These are phyloP conservation scores for Drosophila teissieri DNA, from an alignment of 1,140 invertebrate species.

Conservation along the genomic window DNA sequence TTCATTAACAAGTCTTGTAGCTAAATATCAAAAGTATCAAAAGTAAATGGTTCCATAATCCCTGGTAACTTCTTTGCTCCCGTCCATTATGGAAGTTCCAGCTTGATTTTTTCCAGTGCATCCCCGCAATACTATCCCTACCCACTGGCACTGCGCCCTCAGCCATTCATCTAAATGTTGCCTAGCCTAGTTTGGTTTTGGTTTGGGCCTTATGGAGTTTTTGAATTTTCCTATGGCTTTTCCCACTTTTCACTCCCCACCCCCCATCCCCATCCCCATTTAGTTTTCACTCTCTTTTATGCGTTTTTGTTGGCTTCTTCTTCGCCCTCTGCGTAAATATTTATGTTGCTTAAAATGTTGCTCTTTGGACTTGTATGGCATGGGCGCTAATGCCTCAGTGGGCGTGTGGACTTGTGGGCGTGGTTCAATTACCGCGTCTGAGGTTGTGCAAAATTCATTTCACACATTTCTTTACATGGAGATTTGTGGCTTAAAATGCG, in stretches of 20 bases:
- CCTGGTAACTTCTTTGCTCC: no score
- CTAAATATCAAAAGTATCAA: no score
- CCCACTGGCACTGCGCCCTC: conserved; percentile 3
- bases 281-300: conserved; percentile 49
- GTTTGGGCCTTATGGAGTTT: conserved; percentile 20
- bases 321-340: conserved; percentile 36
- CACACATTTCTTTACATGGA: conserved; percentile 3
- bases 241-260: conserved; percentile 12
- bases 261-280: not conserved
- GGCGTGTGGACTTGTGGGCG: conserved; percentile 17
- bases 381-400: conserved; percentile 17
- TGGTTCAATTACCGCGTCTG: conserved; percentile 31
- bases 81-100: no score
- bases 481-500: not conserved
- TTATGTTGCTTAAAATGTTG: conserved; percentile 50
- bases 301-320: conserved; percentile 2
- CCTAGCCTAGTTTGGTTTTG: conserved; percentile 37
- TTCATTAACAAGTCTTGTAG: no score
- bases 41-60: no score
- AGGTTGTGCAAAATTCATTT: conserved; percentile 1
- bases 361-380: conserved; percentile 12
- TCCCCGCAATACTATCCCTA: conserved; percentile 1
- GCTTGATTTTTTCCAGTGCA: conserved; percentile 1
- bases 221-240: conserved; percentile 23
- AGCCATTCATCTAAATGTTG: conserved; percentile 34